Evolutionary conservation across 2,113 vertebrate genomes (phyloP).

Genomic region (Cottus gobio): DNA sequence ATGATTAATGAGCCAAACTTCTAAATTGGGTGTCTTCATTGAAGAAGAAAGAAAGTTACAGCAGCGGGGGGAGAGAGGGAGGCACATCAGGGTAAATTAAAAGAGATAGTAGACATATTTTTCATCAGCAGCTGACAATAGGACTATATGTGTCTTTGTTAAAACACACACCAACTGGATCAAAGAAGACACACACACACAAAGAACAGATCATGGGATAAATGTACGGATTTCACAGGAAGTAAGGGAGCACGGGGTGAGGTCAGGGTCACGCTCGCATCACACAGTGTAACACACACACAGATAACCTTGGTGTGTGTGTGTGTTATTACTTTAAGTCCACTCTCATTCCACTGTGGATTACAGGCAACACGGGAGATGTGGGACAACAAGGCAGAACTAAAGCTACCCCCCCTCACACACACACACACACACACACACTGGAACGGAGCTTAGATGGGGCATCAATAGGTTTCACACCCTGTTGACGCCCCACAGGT

Average conservation of each 20-base stretch:
- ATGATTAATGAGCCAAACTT: conserved; percentile 8
- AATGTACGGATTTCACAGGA: conserved; percentile 36
- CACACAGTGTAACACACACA: conserved; percentile 32
- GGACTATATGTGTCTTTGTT: conserved; percentile 12
- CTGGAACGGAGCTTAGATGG: conserved; percentile 23
- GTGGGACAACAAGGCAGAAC: conserved; percentile 43
- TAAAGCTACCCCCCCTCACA: conserved; percentile 18
- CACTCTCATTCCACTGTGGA: conserved; percentile 41
- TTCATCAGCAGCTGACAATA: conserved; percentile 7
- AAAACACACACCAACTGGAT: conserved; percentile 21
- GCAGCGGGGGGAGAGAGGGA: background rate
- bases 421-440: conserved; percentile 7
- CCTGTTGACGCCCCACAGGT: conserved; percentile 2
- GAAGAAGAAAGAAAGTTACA: background rate
- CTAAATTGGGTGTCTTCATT: background rate
- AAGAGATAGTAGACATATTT: conserved; percentile 5
- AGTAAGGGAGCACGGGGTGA: conserved; percentile 1
- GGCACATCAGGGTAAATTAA: conserved; percentile 2
- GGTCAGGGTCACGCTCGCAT: conserved; percentile 20
- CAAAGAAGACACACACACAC: conserved; percentile 26
- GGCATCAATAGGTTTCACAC: conserved; percentile 21
- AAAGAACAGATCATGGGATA: conserved; percentile 31
- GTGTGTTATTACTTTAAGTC: conserved; percentile 20
- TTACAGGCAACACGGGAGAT: conserved; percentile 53
- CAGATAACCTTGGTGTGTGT: conserved; percentile 12